phyloP scores from a whole-genome alignment of 2,113 vertebrate species.

The Fregata magnificens region DNA sequence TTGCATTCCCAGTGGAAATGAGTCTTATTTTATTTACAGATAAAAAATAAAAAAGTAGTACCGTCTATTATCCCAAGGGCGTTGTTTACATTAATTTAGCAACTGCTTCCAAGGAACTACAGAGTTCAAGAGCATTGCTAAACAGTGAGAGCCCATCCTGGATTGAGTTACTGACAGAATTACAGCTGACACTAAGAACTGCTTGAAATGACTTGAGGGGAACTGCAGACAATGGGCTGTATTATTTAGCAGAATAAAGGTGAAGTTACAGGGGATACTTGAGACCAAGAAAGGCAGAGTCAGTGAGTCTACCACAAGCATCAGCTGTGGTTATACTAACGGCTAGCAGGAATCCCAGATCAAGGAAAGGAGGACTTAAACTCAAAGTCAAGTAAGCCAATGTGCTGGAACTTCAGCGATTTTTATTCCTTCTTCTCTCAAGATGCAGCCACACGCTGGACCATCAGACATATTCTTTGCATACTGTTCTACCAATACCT shows the following conservation, averaged over 20 bases:
- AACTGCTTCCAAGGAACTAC: conserved; percentile 73
- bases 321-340: not conserved
- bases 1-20: conserved; percentile 40
- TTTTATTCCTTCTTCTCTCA: not conserved
- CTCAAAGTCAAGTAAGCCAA: not conserved
- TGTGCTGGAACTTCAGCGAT: not conserved
- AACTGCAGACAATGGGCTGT: conserved; percentile 81
- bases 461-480: not conserved
- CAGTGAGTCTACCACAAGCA: conserved; percentile 67
- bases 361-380: not conserved
- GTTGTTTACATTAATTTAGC: conserved; percentile 75
- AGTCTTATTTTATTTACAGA: conserved; percentile 73
- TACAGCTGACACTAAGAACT: conserved; percentile 89
- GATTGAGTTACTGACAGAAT: conserved; percentile 87
- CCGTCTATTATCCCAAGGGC: conserved; percentile 72
- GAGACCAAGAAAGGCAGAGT: conserved; percentile 69
- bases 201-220: conserved; percentile 79
- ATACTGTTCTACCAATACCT: not conserved
- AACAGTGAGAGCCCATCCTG: conserved; percentile 74
- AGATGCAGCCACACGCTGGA: not conserved
- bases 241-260: conserved; percentile 85
- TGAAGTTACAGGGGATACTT: conserved; percentile 80
- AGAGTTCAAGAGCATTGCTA: conserved; percentile 66
- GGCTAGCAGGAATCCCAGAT: not conserved
- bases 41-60: conserved; percentile 72